Percentiles rank a stretch among this genome's conserved stretches.
Conservation (phyloP, 2,113 vertebrate species). For the Shinisaurus crocodilurus region DNA sequence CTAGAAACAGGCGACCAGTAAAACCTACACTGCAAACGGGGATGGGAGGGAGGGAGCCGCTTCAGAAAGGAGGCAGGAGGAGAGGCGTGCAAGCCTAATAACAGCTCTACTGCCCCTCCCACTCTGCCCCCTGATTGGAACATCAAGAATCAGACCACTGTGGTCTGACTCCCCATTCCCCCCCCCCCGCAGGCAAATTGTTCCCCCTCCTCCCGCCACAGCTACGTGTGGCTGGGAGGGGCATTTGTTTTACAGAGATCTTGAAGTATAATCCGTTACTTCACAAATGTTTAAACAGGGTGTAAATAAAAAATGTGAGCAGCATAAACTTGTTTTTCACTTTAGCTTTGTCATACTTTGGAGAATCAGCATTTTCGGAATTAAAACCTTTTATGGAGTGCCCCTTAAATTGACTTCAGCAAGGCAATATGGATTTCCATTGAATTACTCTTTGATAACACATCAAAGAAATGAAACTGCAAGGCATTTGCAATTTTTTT, state of each 20-base stretch:
- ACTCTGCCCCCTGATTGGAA: no score
- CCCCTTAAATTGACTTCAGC: background rate
- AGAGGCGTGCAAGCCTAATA: no score
- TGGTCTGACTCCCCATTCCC: no score
- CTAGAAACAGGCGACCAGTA: no score
- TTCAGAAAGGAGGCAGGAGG: no score
- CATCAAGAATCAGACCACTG: no score
- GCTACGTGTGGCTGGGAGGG: no score
- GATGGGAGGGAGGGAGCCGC: no score
- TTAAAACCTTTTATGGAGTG: background rate
- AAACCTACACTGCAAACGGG: no score
- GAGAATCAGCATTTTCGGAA: background rate
- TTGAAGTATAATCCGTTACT: background rate
- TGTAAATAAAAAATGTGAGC: slow-evolving; percentile 20
- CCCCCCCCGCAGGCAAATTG: no score
- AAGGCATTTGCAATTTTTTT: slow-evolving; percentile 28
- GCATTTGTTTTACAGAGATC: background rate
- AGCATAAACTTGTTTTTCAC: background rate
- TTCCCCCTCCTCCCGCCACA: no score
- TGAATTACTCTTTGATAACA: slow-evolving; percentile 9
- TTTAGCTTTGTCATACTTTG: background rate
- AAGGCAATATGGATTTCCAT: background rate
- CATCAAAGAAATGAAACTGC: slow-evolving; percentile 31
- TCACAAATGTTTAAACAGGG: background rate
- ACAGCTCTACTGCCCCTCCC: no score